Percentiles rank a stretch among this genome's conserved stretches.
These are phyloP conservation scores for Sisor rabdophorus DNA, from an alignment of 2,113 vertebrate species.

Conservation along the genomic window DNA sequence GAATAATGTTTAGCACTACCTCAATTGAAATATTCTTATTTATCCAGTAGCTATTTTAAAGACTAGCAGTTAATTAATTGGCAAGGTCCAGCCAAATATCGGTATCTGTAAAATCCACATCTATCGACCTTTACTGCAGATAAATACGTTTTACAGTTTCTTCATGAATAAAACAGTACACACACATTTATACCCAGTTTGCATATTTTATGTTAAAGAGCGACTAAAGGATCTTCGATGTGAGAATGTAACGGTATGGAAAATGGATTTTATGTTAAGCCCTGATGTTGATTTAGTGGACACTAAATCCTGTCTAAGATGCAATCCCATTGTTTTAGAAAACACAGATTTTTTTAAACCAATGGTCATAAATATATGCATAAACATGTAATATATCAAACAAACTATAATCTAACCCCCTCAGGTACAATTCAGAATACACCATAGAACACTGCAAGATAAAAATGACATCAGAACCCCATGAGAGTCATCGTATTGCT, in stretches of 20 bases:
- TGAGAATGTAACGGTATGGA: conserved; percentile 12
- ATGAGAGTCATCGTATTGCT: not conserved
- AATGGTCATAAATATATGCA: conserved; percentile 4
- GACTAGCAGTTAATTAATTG: too few relatives aligned
- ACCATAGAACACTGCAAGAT: not conserved
- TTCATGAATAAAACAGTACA: conserved; percentile 42
- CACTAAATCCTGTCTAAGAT: not conserved
- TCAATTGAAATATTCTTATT: too few relatives aligned
- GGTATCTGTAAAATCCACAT: not conserved
- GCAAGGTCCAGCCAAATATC: not conserved
- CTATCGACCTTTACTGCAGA: not conserved
- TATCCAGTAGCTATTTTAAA: too few relatives aligned
- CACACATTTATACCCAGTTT: not conserved
- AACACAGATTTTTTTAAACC: conserved; percentile 2
- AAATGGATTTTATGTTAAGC: conserved; percentile 17
- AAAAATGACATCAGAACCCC: conserved; percentile 6
- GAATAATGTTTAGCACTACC: too few relatives aligned
- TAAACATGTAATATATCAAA: conserved; percentile 4
- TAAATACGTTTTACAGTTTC: conserved; percentile 4
- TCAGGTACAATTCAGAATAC: conserved; percentile 12
- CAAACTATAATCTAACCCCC: conserved; percentile 12
- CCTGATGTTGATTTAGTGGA: conserved; percentile 28
- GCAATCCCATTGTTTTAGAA: conserved; percentile 10
- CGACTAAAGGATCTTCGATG: conserved; percentile 16
- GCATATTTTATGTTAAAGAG: conserved; percentile 37